Conservation (phyloP, 2,797 vertebrate species). For the Lerista edwardsae region DNA sequence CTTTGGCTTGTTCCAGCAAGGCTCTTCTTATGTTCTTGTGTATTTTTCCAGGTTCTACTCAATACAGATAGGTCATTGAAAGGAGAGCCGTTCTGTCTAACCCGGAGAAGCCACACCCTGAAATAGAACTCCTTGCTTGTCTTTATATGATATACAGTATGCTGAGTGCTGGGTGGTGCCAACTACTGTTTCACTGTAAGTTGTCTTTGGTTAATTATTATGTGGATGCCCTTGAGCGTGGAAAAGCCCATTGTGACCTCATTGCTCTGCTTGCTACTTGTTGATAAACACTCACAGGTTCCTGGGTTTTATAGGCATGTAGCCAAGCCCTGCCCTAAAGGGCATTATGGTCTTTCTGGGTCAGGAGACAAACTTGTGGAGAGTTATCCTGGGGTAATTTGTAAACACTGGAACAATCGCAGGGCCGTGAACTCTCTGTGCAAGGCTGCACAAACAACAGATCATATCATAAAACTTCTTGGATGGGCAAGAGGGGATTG, state of each 20-base stretch:
- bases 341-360: background rate
- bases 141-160: background rate
- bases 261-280: background rate
- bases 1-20: too few relatives aligned
- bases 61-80: background rate
- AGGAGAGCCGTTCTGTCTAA: background rate
- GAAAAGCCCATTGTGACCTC: background rate
- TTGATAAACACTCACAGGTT: background rate
- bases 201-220: slow-evolving; percentile 1
- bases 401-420: background rate
- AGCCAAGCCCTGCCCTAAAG: background rate
- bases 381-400: background rate
- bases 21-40: too few relatives aligned
- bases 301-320: background rate
- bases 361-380: background rate
- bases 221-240: background rate
- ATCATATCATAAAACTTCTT: background rate
- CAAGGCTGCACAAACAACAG: background rate
- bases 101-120: slow-evolving; percentile 5
- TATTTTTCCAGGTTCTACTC: background rate
- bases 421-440: background rate
- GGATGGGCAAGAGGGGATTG: too few relatives aligned
- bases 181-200: background rate
- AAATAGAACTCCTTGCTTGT: slow-evolving; percentile 1
- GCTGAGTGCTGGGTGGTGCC: background rate